Percentiles rank a stretch among this genome's conserved stretches.
These are phyloP conservation scores for Coregonus clupeaformis DNA, from an alignment of 2,113 vertebrate genomes.

Conservation along the genomic window DNA sequence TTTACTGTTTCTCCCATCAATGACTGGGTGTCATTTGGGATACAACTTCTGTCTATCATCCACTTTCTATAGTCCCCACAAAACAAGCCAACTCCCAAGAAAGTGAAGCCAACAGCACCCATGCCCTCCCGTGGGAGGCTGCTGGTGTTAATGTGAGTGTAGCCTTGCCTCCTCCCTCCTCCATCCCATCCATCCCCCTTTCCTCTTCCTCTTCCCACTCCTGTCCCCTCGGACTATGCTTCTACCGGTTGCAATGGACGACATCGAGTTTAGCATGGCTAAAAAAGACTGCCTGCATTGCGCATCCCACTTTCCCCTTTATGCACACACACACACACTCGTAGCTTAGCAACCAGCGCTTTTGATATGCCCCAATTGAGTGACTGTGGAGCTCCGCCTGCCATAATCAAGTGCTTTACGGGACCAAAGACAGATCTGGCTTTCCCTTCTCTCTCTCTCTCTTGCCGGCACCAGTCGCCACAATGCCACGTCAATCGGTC, in stretches of 20 bases:
- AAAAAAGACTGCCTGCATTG: constrained; percentile 51
- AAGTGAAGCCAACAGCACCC: too few relatives aligned
- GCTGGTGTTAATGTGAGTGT: constrained; percentile 53
- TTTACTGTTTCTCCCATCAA: not conserved
- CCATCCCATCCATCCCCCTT: not conserved
- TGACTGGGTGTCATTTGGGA: not conserved
- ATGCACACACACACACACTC: constrained; percentile 10
- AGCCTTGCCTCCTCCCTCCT: constrained; percentile 35
- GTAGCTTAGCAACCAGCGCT: constrained; percentile 70
- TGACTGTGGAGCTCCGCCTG: constrained; percentile 48
- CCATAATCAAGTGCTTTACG: constrained; percentile 68
- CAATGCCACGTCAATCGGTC: constrained; percentile 55
- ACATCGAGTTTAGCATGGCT: constrained; percentile 66
- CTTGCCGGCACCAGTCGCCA: constrained; percentile 49
- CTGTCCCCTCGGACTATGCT: constrained; percentile 24
- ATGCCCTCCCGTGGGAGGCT: constrained; percentile 31
- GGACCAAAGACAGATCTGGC: constrained; percentile 65
- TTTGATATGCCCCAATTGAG: constrained; percentile 33
- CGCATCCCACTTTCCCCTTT: constrained; percentile 20
- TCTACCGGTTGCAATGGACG: constrained; percentile 67
- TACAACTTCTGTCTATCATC: too few relatives aligned
- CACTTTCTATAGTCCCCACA: constrained; percentile 7
- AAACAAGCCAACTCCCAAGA: constrained; percentile 18
- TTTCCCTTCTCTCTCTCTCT: constrained; percentile 10
- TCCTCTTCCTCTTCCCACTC: constrained; percentile 33